Evolutionary conservation across 2,797 vertebrate species (phyloP), one percentile per base, ranked within the genome.

Genomic region (Danio choprae): DNA sequence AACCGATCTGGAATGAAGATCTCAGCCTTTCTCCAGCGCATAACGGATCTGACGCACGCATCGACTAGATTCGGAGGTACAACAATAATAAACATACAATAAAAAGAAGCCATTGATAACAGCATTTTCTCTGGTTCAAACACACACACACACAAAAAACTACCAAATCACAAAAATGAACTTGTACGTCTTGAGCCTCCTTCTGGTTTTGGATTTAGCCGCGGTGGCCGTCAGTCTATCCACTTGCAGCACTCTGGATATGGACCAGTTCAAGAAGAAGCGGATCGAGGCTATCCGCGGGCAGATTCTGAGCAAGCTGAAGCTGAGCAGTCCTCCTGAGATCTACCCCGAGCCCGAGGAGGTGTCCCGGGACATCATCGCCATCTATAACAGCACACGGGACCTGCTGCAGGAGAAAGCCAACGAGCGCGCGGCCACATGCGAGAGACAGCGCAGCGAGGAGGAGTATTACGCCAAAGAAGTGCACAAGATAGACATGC

Each of bases 401-500:
- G 97, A 99, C 94, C 94, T 99, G 89, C 91, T 99, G 87, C 96
- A 96, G 88, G 96, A 98, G 92, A 98, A 98, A 86, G 97, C 96
- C 74, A 97, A 97, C 93, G 95, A 96, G 79, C 92, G 97, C 77
- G 97, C 96, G 1, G 96, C 94, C 79, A 95, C 95, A 86, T 99
- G 97, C 82, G 97, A 98, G 85, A 92, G 95, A 46, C 97, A 99
- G 91, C 91, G 96, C 44, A 97, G 96, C 86, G 97, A 98, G 65
- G 97, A 99, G 93, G 97, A 98, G 82, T 99, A 99, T 76, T 99
- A 98, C 48, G 97, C 97, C 85, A 98, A 98, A 90, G 97, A 99
- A 91, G 96, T 99, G 83, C 96, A 98, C 93, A 97, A 97, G 89
- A 94, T 99, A 77, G 96, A 98, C 89, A 96, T 97, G 96, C 94